phyloP scores from a whole-genome alignment of 2,888 invertebrate genomes.

The Toxonevra muliebris region DNA sequence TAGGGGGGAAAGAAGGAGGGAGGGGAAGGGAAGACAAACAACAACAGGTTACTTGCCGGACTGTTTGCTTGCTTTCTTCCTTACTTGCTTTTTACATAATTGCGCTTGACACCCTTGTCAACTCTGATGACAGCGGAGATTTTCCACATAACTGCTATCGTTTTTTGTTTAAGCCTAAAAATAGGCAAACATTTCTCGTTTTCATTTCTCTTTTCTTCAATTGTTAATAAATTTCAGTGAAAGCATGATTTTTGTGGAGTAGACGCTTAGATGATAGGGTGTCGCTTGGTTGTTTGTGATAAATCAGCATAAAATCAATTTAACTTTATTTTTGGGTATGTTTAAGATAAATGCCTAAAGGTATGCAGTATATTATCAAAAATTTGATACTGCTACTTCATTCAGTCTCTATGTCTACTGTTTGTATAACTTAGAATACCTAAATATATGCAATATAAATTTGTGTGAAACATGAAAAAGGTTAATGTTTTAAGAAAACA shows the following conservation, averaged over 20 bases:
- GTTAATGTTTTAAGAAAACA: slow-evolving; percentile 36
- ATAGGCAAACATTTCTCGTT: slow-evolving; percentile 38
- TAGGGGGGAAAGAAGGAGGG: slow-evolving; percentile 14
- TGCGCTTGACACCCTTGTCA: slow-evolving; percentile 55
- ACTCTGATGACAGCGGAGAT: slow-evolving; percentile 38
- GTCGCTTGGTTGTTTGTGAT: slow-evolving; percentile 36
- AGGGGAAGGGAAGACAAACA: slow-evolving; percentile 12
- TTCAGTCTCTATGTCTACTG: too few species aligned
- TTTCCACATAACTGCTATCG: slow-evolving; percentile 30
- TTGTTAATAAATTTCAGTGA: slow-evolving; percentile 44
- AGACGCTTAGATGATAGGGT: background rate
- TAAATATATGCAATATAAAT: slow-evolving; percentile 16
- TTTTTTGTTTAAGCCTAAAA: slow-evolving; percentile 39
- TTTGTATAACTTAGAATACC: background rate
- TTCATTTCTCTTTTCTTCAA: slow-evolving; percentile 40
- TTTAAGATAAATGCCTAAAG: slow-evolving; percentile 10
- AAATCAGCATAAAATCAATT: slow-evolving; percentile 53
- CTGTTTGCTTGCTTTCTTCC: slow-evolving; percentile 2
- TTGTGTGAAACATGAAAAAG: slow-evolving; percentile 41
- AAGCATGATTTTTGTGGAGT: slow-evolving; percentile 26
- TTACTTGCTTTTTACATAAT: slow-evolving; percentile 45
- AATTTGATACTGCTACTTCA: too few species aligned
- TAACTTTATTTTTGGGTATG: slow-evolving; percentile 33
- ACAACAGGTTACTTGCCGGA: slow-evolving; percentile 30
- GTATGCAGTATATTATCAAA: slow-evolving; percentile 5